Evolutionary conservation across 2,113 vertebrate species (phyloP).

Genomic region (Rhea pennata): DNA sequence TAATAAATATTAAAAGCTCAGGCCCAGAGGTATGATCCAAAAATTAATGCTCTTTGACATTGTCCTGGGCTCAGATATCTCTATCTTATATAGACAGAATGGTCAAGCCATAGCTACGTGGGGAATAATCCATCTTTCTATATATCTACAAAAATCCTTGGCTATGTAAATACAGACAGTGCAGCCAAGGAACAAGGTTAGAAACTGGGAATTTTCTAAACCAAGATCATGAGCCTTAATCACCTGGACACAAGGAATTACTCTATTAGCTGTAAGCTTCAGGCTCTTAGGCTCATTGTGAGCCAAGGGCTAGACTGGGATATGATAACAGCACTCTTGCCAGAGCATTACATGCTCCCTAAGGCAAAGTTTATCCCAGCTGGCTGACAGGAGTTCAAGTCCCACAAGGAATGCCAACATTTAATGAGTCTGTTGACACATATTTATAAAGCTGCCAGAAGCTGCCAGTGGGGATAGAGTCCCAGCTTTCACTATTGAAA

Average conservation of each 20-base stretch:
- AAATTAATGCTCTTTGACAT: background rate
- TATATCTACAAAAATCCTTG: background rate
- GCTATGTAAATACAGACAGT: background rate
- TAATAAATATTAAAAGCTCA: background rate
- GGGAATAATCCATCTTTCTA: background rate
- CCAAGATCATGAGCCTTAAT: background rate
- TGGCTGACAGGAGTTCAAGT: conserved; percentile 25
- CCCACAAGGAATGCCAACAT: background rate
- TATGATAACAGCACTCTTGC: background rate
- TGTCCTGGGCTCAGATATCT: background rate
- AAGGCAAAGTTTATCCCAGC: conserved; percentile 9
- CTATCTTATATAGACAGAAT: background rate
- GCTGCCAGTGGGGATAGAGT: conserved; percentile 19
- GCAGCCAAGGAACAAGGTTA: background rate
- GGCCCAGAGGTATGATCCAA: background rate
- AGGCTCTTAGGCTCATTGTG: background rate
- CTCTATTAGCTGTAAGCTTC: background rate
- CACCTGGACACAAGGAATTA: background rate
- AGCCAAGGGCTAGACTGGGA: background rate
- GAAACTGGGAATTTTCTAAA: background rate
- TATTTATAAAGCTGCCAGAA: conserved; percentile 22
- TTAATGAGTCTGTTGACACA: conserved; percentile 45
- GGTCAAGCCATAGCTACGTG: background rate
- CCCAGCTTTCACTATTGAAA: background rate
- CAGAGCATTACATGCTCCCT: background rate